These are phyloP conservation scores for Metopolophium dirhodum DNA, from an alignment of 1,140 invertebrate genomes.

Conservation along the genomic window DNA sequence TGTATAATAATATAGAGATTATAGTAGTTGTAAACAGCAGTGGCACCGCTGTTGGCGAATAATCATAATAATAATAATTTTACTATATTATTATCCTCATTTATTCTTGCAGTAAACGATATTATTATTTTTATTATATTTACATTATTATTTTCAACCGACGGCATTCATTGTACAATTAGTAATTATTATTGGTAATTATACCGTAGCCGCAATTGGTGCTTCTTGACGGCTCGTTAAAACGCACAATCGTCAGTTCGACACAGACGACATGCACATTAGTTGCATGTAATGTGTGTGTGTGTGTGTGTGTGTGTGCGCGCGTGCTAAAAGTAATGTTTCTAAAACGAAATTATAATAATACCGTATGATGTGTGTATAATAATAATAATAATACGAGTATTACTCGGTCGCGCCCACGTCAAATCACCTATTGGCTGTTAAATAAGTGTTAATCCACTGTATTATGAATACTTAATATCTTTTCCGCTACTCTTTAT, in stretches of 20 bases:
- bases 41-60: not conserved
- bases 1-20: not conserved
- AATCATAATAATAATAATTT: not conserved
- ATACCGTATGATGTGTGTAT: not conserved
- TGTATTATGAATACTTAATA: not conserved
- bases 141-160: not conserved
- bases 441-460: not conserved
- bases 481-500: not conserved
- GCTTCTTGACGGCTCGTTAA: not conserved
- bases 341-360: not conserved
- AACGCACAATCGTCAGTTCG: not conserved
- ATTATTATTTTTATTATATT: not conserved
- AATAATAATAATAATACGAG: slow-evolving; percentile 11
- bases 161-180: not conserved
- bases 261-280: not conserved
- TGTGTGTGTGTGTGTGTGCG: not conserved
- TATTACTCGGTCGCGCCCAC: not conserved
- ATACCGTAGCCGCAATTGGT: not conserved
- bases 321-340: not conserved
- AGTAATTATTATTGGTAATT: not conserved
- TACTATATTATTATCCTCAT: not conserved
- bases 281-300: not conserved
- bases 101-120: not conserved
- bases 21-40: not conserved
- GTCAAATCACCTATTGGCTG: not conserved